A percentile compares a stretch with the other conserved stretches of the same genome.
Evolutionary conservation across 23 tunicate species (phyloP).

Genomic region (Clavelina lepadiformis): DNA sequence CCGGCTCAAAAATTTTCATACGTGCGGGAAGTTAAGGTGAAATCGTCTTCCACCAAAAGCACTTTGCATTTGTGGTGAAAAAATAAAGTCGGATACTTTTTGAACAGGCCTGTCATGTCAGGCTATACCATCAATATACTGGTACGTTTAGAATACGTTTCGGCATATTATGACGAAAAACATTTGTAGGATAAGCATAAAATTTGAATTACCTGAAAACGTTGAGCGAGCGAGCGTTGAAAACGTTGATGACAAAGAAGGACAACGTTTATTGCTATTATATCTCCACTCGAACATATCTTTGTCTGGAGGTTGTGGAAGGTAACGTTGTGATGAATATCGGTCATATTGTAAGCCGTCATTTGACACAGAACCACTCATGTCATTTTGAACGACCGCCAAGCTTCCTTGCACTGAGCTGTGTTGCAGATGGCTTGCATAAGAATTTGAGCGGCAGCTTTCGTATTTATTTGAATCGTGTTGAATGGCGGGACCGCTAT

Average conservation of each 20-base stretch:
- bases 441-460: neutral
- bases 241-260: slow-evolving; percentile 5
- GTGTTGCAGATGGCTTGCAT: neutral
- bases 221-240: neutral
- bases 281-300: slow-evolving; percentile 51
- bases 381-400: too few species aligned
- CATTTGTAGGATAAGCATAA: too few species aligned
- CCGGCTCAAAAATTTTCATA: too few species aligned
- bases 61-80: too few species aligned
- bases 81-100: too few species aligned
- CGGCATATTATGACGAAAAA: too few species aligned
- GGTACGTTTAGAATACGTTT: too few species aligned
- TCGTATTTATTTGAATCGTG: neutral
- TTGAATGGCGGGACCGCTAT: neutral
- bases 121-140: too few species aligned
- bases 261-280: slow-evolving; percentile 27
- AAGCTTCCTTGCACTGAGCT: neutral
- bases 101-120: too few species aligned
- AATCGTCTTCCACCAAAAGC: too few species aligned
- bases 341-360: neutral
- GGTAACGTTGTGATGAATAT: slow-evolving; percentile 28
- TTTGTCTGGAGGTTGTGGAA: slow-evolving; percentile 63
- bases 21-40: too few species aligned
- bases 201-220: neutral
- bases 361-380: neutral